Conservation (phyloP, 2,888 invertebrate genomes). For the Thera britannica region DNA sequence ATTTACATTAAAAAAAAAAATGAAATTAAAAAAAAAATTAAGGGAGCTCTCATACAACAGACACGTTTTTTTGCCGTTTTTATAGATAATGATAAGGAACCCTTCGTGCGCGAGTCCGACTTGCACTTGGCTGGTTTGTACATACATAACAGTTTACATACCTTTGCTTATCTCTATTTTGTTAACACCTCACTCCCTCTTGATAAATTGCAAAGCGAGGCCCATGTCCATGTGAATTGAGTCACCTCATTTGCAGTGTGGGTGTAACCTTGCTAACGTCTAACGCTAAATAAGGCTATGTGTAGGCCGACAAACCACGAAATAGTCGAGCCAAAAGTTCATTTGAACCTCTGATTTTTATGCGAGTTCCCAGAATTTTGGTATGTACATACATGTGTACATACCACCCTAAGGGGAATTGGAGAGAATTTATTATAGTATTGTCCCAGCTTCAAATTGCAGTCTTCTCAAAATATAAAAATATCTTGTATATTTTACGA, state of each 20-base stretch:
- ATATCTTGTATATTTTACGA: slow-evolving; percentile 11
- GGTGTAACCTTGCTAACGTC: slow-evolving; percentile 72
- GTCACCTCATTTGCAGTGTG: slow-evolving; percentile 60
- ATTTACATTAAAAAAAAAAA: too few species aligned
- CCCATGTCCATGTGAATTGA: slow-evolving; percentile 50
- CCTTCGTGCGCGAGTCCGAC: too few species aligned
- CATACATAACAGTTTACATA: background rate
- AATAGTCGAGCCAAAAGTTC: slow-evolving; percentile 26
- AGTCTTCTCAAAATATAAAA: slow-evolving; percentile 21
- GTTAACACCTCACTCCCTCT: background rate
- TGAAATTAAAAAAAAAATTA: too few species aligned
- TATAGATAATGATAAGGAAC: too few species aligned
- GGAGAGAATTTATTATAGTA: slow-evolving; percentile 27
- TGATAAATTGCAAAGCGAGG: slow-evolving; percentile 28
- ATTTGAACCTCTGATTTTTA: slow-evolving; percentile 26
- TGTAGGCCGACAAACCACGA: slow-evolving; percentile 56
- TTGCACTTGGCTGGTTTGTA: background rate
- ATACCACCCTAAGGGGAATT: slow-evolving; percentile 15
- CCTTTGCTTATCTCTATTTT: background rate
- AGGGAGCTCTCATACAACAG: too few species aligned
- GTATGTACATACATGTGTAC: slow-evolving; percentile 14
- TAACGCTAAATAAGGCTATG: slow-evolving; percentile 64
- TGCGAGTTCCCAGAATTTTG: slow-evolving; percentile 16
- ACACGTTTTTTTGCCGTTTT: too few species aligned
- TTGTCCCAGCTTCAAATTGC: slow-evolving; percentile 29